Percentiles rank a stretch among this genome's conserved stretches.
These are phyloP conservation scores for Epistrophe eligans DNA, from an alignment of 2,888 invertebrate species.

Conservation along the genomic window DNA sequence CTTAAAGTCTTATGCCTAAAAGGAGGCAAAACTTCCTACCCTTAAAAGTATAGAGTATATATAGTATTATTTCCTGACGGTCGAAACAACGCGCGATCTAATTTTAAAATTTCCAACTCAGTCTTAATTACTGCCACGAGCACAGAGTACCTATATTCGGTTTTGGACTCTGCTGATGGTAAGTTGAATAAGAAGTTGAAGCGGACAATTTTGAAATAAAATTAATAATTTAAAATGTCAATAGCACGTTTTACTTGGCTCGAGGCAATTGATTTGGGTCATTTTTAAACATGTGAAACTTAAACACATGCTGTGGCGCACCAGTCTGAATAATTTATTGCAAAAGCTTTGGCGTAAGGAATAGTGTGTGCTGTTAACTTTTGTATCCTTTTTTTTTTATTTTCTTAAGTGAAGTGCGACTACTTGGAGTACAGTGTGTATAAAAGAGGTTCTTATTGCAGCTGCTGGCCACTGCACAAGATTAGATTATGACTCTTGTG, in stretches of 20 bases:
- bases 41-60: background rate
- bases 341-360: conserved; percentile 22
- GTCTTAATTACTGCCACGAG: conserved; percentile 54
- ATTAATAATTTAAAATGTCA: conserved; percentile 54
- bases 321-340: conserved; percentile 65
- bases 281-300: conserved; percentile 71
- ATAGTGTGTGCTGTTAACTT: conserved; percentile 1
- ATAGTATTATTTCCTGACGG: conserved; percentile 20
- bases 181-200: conserved; percentile 44
- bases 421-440: conserved; percentile 4
- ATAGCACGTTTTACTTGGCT: conserved; percentile 32
- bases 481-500: conserved; percentile 98
- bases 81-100: conserved; percentile 18
- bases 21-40: conserved; percentile 19
- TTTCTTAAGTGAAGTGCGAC: conserved; percentile 44
- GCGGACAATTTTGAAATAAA: conserved; percentile 11
- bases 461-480: conserved; percentile 99
- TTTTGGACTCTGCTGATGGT: conserved; percentile 38
- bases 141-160: conserved; percentile 46
- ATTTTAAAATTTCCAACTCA: conserved; percentile 46
- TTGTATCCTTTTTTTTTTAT: background rate
- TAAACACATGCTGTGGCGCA: conserved; percentile 63
- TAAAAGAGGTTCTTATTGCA: conserved; percentile 88
- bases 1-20: conserved; percentile 55
- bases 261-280: conserved; percentile 54